Evolutionary conservation across 2,888 invertebrate species (phyloP), one percentile per base, ranked within the genome.

Genomic region (Dryocosmus kuriphilus): DNA sequence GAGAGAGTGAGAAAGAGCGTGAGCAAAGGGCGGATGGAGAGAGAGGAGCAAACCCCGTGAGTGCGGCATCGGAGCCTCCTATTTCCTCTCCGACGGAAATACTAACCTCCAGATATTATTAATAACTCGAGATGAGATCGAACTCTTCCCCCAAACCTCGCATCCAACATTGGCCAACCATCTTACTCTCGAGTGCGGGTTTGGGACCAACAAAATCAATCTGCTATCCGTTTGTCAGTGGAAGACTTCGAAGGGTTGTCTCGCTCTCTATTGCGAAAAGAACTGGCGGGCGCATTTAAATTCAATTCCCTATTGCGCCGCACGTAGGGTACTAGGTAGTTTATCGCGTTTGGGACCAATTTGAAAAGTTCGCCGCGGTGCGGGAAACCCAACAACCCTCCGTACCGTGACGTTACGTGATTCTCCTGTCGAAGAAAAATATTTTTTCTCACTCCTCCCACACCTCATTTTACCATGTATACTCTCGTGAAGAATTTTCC

Each of bases 91-190:
- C 79, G 81, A 51, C 85, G 88, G 88, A 90, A 90, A 90, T 89
- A 88, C 90, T 90, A 90, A 90, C 89, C 89, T 89, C 88, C 82
- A 90, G 90, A 91, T 91, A 90, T 91, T 90, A 91, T 91, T 91
- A 91, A 91, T 91, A 90, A 90, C 89, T 85, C 86, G 85, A 89
- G 88, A 89, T 89, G 88, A 90, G 88, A 90, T 90, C 90, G 90
- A 91, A 90, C 88, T 86, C 88, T 81, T 76, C 77, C 80, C 80
- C 80, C 74, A 74, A 76, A 60, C 22, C 14, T 60, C 16, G 81
- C 80, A 71, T 73, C 80, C 61, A 77, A 76, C 77, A 79, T 79
- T 81, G 67, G 73, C 76, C 60, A 62, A 30, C 38, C 41, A 30
- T 62, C 55, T 77, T 74, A 46, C 41, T 76, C 76, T 74, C 76